A percentile compares a stretch with the other conserved stretches of the same genome.
phyloP scores from a whole-genome alignment of 2,113 vertebrate genomes.

The Ptyas mucosa region DNA sequence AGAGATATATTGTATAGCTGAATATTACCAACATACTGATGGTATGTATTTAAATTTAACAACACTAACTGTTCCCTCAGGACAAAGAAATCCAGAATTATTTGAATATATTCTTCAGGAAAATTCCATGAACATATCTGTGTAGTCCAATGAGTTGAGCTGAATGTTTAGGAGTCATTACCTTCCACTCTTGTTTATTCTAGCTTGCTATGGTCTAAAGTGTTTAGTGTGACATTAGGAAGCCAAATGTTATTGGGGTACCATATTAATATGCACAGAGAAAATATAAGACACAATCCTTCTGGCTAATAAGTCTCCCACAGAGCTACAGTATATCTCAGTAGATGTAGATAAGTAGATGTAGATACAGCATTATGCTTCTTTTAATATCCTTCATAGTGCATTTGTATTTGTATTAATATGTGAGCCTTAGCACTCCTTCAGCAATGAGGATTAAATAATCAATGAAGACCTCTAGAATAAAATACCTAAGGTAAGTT shows the following conservation, averaged over 20 bases:
- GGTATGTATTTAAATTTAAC: not conserved
- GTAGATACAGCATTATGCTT: not conserved
- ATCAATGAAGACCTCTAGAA: not conserved
- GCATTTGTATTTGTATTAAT: not conserved
- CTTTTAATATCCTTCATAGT: not conserved
- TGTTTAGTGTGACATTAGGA: not conserved
- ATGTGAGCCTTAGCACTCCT: not conserved
- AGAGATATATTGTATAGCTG: not conserved
- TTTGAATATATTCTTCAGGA: not conserved
- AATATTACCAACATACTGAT: not conserved
- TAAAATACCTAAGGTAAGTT: not conserved
- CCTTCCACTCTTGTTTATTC: not conserved
- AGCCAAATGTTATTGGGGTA: not conserved
- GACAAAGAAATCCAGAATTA: not conserved
- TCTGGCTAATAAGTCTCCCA: not conserved
- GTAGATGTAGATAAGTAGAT: not conserved
- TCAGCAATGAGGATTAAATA: not conserved
- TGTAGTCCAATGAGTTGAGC: not conserved
- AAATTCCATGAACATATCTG: not conserved
- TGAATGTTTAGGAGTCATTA: not conserved
- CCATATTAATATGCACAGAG: not conserved
- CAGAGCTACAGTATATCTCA: not conserved
- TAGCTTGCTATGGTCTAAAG: not conserved
- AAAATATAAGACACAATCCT: not conserved
- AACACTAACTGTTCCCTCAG: not conserved